Conservation (phyloP, 2,888 invertebrate species). For the Lymantria dispar region DNA sequence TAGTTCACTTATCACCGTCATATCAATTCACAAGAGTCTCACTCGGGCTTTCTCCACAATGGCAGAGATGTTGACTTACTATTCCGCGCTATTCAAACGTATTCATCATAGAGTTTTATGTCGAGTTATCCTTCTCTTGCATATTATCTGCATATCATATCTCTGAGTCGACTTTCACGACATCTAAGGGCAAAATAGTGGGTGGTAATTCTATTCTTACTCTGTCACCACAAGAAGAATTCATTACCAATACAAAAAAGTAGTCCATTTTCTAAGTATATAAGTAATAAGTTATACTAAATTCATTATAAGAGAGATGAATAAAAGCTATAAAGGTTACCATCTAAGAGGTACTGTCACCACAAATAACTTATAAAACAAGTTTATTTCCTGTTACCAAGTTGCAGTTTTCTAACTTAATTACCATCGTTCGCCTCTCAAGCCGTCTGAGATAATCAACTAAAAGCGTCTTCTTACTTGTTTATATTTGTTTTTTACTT, state of each 20-base stretch:
- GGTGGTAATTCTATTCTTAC: background rate
- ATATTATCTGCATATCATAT: too few relatives aligned
- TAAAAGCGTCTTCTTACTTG: constrained; percentile 5
- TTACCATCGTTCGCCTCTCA: constrained; percentile 1
- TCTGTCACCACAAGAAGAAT: too few relatives aligned
- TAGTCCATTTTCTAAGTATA: too few relatives aligned
- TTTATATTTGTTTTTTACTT: constrained; percentile 11
- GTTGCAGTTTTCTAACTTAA: constrained; percentile 6
- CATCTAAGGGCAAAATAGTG: too few relatives aligned
- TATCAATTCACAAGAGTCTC: too few relatives aligned
- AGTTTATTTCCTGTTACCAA: background rate
- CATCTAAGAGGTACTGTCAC: background rate
- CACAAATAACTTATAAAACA: constrained; percentile 1
- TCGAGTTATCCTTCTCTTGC: background rate
- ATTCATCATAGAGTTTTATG: background rate
- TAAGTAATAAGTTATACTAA: background rate
- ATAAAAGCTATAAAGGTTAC: background rate
- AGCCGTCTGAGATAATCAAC: constrained; percentile 5
- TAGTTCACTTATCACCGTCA: too few relatives aligned
- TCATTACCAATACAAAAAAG: too few relatives aligned
- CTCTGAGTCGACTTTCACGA: too few relatives aligned
- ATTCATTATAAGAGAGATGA: background rate
- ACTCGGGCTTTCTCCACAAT: too few relatives aligned
- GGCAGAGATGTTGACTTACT: too few relatives aligned
- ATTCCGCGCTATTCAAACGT: background rate